These are phyloP conservation scores for Melangyna quadrimaculata DNA, from an alignment of 2,888 invertebrate genomes.

Conservation along the genomic window DNA sequence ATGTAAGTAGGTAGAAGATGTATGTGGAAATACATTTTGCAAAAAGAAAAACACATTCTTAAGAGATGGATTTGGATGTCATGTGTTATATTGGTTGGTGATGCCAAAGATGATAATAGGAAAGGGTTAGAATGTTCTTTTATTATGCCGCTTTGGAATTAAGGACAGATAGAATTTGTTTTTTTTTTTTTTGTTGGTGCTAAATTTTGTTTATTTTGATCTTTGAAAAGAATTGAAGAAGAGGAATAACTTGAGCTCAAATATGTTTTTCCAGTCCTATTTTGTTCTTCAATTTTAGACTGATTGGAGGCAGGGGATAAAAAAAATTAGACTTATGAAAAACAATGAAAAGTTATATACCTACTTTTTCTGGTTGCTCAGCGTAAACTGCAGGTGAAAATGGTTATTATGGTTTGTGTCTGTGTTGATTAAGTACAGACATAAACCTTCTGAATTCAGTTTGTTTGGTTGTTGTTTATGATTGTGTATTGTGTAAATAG, in stretches of 20 bases:
- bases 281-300: background rate
- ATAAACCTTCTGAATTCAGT: too few relatives aligned
- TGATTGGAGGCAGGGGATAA: too few relatives aligned
- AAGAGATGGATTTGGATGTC: slow-evolving; percentile 4
- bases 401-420: background rate
- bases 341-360: too few relatives aligned
- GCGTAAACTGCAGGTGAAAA: background rate
- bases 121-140: slow-evolving; percentile 31
- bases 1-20: too few relatives aligned
- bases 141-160: background rate
- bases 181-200: too few relatives aligned
- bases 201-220: slow-evolving; percentile 50
- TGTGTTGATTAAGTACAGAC: background rate
- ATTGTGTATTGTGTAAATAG: too few relatives aligned
- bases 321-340: too few relatives aligned
- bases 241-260: background rate
- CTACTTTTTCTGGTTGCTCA: background rate
- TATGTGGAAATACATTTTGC: slow-evolving; percentile 64
- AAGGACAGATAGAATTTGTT: slow-evolving; percentile 48
- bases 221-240: background rate
- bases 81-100: background rate
- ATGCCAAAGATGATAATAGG: background rate
- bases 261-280: background rate
- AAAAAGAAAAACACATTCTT: slow-evolving; percentile 53
- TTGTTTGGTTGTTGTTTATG: too few relatives aligned